Conservation (phyloP, 2,113 vertebrate genomes). For the Ptilonorhynchus violaceus region DNA sequence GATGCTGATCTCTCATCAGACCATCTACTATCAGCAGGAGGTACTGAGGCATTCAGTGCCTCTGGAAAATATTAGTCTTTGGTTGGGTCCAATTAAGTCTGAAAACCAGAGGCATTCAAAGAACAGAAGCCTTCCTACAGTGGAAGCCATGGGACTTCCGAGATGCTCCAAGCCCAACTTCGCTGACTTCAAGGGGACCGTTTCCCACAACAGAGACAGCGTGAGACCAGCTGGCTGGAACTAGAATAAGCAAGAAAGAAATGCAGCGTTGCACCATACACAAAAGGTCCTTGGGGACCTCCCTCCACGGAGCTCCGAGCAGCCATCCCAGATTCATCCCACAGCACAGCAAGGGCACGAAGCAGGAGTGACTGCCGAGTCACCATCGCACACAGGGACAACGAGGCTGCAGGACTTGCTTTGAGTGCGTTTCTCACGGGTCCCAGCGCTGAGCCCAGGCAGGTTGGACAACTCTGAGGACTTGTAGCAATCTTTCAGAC, state of each 20-base stretch:
- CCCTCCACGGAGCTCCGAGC: neutral
- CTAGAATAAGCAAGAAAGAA: neutral
- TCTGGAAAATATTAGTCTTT: neutral
- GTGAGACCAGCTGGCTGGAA: neutral
- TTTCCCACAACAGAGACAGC: slow-evolving; percentile 1
- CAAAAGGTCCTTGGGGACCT: neutral
- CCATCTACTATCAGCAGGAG: neutral
- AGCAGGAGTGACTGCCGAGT: neutral
- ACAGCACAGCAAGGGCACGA: neutral
- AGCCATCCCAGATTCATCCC: neutral
- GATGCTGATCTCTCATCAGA: neutral
- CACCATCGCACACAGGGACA: neutral
- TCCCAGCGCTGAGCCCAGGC: neutral
- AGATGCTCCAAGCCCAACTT: neutral
- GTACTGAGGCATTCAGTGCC: neutral
- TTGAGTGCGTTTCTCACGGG: neutral
- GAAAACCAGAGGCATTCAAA: neutral
- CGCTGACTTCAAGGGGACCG: neutral
- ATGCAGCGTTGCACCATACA: neutral
- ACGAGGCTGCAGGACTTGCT: neutral
- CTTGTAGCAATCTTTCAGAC: slow-evolving; percentile 20
- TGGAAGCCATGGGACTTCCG: neutral
- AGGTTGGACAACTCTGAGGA: slow-evolving; percentile 33
- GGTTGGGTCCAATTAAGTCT: neutral
- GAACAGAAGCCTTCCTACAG: neutral